Evolutionary conservation across 2,888 invertebrate genomes (phyloP).

Genomic region (Chrysolina haemoptera): DNA sequence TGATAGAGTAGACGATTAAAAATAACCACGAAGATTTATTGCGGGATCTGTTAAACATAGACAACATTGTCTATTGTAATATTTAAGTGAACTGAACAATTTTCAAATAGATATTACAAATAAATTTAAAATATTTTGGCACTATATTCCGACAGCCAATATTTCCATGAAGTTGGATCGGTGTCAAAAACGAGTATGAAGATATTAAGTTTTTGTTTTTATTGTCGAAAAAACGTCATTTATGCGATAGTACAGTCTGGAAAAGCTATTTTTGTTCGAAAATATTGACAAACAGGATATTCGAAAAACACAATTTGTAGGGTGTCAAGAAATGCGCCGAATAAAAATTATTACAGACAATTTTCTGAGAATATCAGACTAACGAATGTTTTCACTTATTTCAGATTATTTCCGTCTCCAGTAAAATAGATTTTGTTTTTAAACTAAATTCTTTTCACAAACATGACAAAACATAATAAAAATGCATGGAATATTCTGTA

Average conservation of each 20-base stretch:
- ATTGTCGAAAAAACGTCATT: constrained; percentile 4
- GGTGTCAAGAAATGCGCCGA: constrained; percentile 13
- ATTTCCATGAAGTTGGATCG: constrained; percentile 4
- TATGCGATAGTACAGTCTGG: background rate
- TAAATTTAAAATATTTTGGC: background rate
- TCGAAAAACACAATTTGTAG: constrained; percentile 10
- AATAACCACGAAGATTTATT: constrained; percentile 8
- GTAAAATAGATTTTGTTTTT: too few species aligned
- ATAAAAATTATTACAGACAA: too few species aligned
- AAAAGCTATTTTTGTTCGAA: constrained; percentile 19
- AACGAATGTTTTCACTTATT: background rate
- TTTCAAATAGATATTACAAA: background rate
- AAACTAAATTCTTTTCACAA: too few species aligned
- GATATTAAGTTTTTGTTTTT: constrained; percentile 17
- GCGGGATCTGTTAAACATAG: background rate
- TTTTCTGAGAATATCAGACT: background rate
- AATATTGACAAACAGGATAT: constrained; percentile 24
- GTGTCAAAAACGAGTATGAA: background rate
- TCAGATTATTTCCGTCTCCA: too few species aligned
- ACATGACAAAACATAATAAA: too few species aligned
- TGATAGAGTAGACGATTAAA: background rate
- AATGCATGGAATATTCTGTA: too few species aligned
- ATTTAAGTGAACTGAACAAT: background rate
- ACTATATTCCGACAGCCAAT: constrained; percentile 1
- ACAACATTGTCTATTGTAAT: constrained; percentile 1